These are phyloP conservation scores for Papilio protenor DNA, from an alignment of 2,888 invertebrate species.

Conservation along the genomic window DNA sequence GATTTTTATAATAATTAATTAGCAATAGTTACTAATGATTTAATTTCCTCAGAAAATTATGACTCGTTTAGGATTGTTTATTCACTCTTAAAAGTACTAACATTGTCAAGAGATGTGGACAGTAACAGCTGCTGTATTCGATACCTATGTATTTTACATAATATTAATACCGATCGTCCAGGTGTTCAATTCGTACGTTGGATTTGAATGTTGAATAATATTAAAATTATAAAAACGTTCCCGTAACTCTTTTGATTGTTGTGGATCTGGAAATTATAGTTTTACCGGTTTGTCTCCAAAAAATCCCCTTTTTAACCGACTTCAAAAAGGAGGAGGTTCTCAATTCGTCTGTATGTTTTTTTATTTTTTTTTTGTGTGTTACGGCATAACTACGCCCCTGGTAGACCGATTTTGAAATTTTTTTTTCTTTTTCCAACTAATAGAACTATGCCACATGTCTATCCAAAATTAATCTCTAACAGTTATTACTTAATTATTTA, in stretches of 20 bases:
- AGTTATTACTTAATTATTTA: neutral
- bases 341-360: no score
- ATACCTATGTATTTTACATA: neutral
- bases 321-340: no score
- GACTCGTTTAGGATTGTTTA: neutral
- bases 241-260: neutral
- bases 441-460: no score
- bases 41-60: neutral
- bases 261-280: neutral
- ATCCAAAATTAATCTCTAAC: no score
- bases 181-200: neutral
- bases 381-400: no score
- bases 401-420: no score
- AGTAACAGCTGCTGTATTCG: neutral
- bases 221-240: neutral
- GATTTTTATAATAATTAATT: no score
- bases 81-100: neutral
- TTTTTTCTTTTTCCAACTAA: no score
- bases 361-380: no score
- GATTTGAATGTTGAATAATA: neutral
- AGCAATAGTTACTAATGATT: no score
- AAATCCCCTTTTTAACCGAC: no score
- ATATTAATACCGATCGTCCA: neutral
- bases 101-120: neutral
- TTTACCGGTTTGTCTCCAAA: neutral